Conservation (phyloP, 1,140 invertebrate species). For the Drosophila elegans region DNA sequence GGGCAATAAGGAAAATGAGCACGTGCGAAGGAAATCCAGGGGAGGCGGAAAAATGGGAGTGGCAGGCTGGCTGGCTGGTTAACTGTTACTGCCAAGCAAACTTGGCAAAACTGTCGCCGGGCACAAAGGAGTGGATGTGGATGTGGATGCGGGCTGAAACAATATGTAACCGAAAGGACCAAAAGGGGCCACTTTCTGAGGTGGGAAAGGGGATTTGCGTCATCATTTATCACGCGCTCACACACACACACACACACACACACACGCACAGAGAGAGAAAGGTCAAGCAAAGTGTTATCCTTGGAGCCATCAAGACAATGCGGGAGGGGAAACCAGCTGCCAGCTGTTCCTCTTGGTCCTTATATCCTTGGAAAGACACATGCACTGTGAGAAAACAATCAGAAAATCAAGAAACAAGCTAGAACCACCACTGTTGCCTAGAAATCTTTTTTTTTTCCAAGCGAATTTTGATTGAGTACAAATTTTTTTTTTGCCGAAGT, state of each 20-base stretch:
- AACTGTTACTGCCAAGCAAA: conserved; percentile 33
- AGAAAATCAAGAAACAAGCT: not conserved
- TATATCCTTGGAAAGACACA: conserved; percentile 34
- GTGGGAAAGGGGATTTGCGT: no score
- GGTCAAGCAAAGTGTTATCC: conserved; percentile 77
- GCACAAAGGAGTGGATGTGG: conserved; percentile 54
- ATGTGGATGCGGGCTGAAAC: conserved; percentile 61
- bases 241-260: conserved; percentile 18
- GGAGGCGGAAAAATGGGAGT: not conserved
- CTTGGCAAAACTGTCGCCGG: conserved; percentile 46
- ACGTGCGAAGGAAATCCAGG: conserved; percentile 45
- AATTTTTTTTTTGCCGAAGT: no score
- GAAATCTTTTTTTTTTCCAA: no score
- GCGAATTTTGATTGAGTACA: no score
- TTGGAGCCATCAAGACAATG: conserved; percentile 62
- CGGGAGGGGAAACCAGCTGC: conserved; percentile 43
- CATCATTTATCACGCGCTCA: conserved; percentile 71
- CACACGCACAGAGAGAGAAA: no score
- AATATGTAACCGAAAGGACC: conserved; percentile 61
- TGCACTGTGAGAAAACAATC: not conserved
- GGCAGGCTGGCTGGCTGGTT: not conserved
- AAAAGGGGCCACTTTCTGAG: not conserved
- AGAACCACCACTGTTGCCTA: no score
- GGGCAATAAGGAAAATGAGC: conserved; percentile 67
- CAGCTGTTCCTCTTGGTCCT: conserved; percentile 62